A percentile compares a stretch with the other conserved stretches of the same genome.
Conservation (phyloP, 37 sponge, comb jelly and placozoan species). For the Aphrocallistes beatrix region DNA sequence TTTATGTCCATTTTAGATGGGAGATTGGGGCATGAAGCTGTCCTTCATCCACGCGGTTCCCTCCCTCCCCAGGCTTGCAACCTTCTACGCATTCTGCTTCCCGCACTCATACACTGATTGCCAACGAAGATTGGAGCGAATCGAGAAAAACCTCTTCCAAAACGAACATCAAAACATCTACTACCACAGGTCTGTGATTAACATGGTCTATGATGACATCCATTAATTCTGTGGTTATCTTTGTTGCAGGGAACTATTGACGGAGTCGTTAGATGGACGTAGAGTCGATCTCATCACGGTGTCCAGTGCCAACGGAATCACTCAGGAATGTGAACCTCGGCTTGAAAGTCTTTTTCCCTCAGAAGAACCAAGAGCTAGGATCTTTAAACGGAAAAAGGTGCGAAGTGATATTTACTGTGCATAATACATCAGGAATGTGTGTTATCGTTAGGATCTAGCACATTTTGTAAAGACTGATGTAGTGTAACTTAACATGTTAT, state of each 20-base stretch:
- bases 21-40: slow-evolving; percentile 47
- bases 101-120: slow-evolving; percentile 82
- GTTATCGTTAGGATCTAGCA: neutral
- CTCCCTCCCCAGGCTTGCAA: slow-evolving; percentile 36
- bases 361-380: slow-evolving; percentile 22
- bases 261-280: slow-evolving; percentile 50
- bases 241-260: slow-evolving; percentile 52
- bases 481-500: neutral
- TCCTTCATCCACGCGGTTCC: slow-evolving; percentile 50
- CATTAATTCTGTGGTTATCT: too few species aligned
- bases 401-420: neutral
- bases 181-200: slow-evolving; percentile 63
- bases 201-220: too few species aligned
- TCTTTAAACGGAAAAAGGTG: slow-evolving; percentile 71
- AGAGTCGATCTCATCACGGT: slow-evolving; percentile 81
- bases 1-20: too few species aligned
- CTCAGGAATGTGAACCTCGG: slow-evolving; percentile 47
- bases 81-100: slow-evolving; percentile 84
- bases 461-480: neutral
- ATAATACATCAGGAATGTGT: neutral
- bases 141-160: slow-evolving; percentile 25
- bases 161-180: slow-evolving; percentile 39
- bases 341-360: slow-evolving; percentile 64
- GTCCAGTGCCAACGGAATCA: slow-evolving; percentile 57
- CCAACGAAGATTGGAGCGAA: slow-evolving; percentile 42